Evolutionary conservation across 2,888 invertebrate genomes (phyloP).

Genomic region (Drosophila fulvimacula): DNA sequence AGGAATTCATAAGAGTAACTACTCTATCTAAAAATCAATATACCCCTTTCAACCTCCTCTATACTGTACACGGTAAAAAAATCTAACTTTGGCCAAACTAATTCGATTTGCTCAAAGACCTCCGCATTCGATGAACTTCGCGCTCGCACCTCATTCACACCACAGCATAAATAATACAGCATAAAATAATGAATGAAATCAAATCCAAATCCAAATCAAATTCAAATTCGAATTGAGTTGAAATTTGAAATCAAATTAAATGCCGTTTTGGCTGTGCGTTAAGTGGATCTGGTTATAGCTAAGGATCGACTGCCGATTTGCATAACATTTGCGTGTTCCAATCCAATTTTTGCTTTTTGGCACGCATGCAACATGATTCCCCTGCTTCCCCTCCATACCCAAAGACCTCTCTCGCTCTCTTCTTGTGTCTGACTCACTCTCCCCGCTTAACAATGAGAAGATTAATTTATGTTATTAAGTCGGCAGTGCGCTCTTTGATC

Average conservation of each 20-base stretch:
- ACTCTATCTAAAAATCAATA: background rate
- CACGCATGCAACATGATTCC: constrained; percentile 57
- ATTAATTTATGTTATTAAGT: constrained; percentile 84
- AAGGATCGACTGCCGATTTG: constrained; percentile 53
- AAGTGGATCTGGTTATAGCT: constrained; percentile 73
- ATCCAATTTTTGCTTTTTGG: constrained; percentile 46
- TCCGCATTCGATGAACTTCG: constrained; percentile 20
- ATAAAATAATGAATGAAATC: constrained; percentile 74
- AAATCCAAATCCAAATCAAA: constrained; percentile 63
- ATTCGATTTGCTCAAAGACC: constrained; percentile 56
- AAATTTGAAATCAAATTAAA: constrained; percentile 75
- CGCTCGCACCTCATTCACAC: constrained; percentile 21
- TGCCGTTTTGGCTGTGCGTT: constrained; percentile 69
- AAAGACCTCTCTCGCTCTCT: constrained; percentile 1
- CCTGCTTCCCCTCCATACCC: background rate
- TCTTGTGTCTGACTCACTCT: constrained; percentile 11
- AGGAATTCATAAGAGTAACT: background rate
- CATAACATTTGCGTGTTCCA: constrained; percentile 59
- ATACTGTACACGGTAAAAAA: background rate
- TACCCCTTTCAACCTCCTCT: background rate
- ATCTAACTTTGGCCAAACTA: constrained; percentile 51
- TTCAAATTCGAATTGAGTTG: constrained; percentile 49
- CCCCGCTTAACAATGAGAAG: constrained; percentile 77
- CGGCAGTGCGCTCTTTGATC: constrained; percentile 82
- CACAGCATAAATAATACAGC: constrained; percentile 14